Evolutionary conservation across 2,888 invertebrate genomes (phyloP).

Genomic region (Caenorhabditis japonica): DNA sequence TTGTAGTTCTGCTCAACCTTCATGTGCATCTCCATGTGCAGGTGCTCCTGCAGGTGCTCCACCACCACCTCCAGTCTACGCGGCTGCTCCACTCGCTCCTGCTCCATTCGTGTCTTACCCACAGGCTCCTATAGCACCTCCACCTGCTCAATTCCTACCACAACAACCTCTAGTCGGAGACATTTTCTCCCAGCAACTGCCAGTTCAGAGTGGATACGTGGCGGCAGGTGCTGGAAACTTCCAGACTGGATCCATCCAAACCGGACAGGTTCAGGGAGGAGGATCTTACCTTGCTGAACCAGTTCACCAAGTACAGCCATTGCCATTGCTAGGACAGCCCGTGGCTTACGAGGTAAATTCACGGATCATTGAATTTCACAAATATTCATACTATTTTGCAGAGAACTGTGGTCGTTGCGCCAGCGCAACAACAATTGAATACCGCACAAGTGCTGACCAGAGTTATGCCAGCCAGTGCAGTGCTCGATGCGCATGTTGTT

Average conservation of each 20-base stretch:
- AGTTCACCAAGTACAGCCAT: slow-evolving; percentile 34
- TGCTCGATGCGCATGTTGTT: slow-evolving; percentile 37
- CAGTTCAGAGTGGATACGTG: slow-evolving; percentile 30
- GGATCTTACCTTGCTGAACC: slow-evolving; percentile 35
- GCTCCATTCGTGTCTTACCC: slow-evolving; percentile 40
- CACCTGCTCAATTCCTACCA: slow-evolving; percentile 16
- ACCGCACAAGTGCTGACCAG: slow-evolving; percentile 37
- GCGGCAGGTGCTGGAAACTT: slow-evolving; percentile 23
- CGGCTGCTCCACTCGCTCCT: slow-evolving; percentile 43
- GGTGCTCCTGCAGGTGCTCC: slow-evolving; percentile 12
- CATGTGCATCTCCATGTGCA: slow-evolving; percentile 30
- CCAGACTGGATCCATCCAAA: slow-evolving; percentile 24
- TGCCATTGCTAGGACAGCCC: slow-evolving; percentile 54
- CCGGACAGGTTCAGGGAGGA: slow-evolving; percentile 26
- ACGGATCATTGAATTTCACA: slow-evolving; percentile 45
- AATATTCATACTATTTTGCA: too few relatives aligned
- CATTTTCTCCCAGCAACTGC: slow-evolving; percentile 7
- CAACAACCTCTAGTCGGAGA: slow-evolving; percentile 6
- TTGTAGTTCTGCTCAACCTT: slow-evolving; percentile 28
- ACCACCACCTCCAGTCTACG: slow-evolving; percentile 34
- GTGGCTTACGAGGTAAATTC: slow-evolving; percentile 45
- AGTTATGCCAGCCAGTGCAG: slow-evolving; percentile 50
- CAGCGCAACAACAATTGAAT: slow-evolving; percentile 31
- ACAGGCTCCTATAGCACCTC: slow-evolving; percentile 16
- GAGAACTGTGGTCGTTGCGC: slow-evolving; percentile 35